Evolutionary conservation across 2,888 invertebrate species (phyloP).

Genomic region (Eupsilia transversa): DNA sequence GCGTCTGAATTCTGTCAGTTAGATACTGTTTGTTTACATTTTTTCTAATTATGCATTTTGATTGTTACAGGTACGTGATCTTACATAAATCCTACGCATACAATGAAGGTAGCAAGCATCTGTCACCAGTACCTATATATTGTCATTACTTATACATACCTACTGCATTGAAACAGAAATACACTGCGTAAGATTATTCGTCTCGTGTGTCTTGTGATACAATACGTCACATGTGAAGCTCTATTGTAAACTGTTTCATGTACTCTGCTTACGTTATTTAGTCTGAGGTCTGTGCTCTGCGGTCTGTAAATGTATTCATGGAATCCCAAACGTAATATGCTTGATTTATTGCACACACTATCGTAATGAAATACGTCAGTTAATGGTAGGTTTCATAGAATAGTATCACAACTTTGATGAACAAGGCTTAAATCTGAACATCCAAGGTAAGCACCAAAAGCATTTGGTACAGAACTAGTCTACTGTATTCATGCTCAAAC

Average conservation of each 20-base stretch:
- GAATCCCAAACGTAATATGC: slow-evolving; percentile 11
- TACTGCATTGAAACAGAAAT: not conserved
- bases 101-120: not conserved
- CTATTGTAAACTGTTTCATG: not conserved
- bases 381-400: not conserved
- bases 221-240: not conserved
- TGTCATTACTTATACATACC: not conserved
- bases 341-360: slow-evolving; percentile 9
- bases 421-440: not conserved
- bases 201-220: not conserved
- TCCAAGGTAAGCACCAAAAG: not conserved
- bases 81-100: not conserved
- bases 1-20: not conserved
- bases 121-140: not conserved
- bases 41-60: not conserved
- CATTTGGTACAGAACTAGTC: not conserved
- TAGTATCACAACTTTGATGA: not conserved
- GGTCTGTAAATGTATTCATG: slow-evolving; percentile 4
- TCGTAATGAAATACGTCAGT: slow-evolving; percentile 12
- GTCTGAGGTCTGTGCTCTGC: not conserved
- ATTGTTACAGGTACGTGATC: slow-evolving; percentile 26
- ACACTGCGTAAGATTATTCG: not conserved
- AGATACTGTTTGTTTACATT: not conserved
- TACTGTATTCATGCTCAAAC: not conserved
- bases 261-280: not conserved